Percentiles rank a stretch among this genome's conserved stretches.
Conservation (phyloP, 1,140 invertebrate species). For the Panagrolaimus sp. region DNA sequence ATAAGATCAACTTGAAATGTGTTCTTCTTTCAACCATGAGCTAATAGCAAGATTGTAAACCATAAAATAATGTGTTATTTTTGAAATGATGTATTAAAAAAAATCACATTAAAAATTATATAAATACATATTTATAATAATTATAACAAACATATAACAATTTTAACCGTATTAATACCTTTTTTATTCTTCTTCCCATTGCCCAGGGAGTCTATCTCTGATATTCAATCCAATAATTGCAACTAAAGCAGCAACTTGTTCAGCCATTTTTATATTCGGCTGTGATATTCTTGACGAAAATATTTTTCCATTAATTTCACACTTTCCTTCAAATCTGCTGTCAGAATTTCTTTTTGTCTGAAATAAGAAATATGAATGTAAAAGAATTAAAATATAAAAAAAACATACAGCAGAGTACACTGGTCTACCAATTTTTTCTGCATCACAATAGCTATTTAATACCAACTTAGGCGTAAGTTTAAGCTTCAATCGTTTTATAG, state of each 20-base stretch:
- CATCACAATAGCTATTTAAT: slow-evolving; percentile 35
- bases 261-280: slow-evolving; percentile 55
- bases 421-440: slow-evolving; percentile 18
- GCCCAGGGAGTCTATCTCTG: slow-evolving; percentile 37
- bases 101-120: too few species aligned
- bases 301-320: slow-evolving; percentile 26
- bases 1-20: too few species aligned
- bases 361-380: not conserved
- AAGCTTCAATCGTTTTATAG: slow-evolving; percentile 32
- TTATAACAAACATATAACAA: not conserved
- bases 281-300: slow-evolving; percentile 49
- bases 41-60: too few species aligned
- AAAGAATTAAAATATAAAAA: slow-evolving; percentile 14
- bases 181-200: slow-evolving; percentile 46
- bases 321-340: slow-evolving; percentile 21
- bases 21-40: too few species aligned
- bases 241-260: slow-evolving; percentile 54
- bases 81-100: too few species aligned
- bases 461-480: slow-evolving; percentile 41
- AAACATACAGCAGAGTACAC: slow-evolving; percentile 29
- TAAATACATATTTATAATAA: too few species aligned
- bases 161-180: slow-evolving; percentile 18
- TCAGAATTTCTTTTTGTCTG: slow-evolving; percentile 23
- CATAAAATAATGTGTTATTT: too few species aligned
- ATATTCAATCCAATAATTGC: slow-evolving; percentile 46